Evolutionary conservation across 2,113 vertebrate species (phyloP).

Genomic region (Cyanoliseus patagonus): DNA sequence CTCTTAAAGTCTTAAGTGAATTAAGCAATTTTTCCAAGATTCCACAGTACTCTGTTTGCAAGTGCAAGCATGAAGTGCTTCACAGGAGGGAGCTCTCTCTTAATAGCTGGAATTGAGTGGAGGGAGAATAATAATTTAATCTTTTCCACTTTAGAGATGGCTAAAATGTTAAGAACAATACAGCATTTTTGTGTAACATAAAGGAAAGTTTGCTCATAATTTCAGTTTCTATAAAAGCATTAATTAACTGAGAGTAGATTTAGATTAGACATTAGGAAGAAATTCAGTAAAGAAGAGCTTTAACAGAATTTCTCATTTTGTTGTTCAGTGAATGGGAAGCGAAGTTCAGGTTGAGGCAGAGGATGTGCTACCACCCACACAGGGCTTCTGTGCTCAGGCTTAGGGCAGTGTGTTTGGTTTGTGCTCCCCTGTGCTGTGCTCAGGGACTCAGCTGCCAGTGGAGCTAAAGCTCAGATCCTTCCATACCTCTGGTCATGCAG

Average conservation of each 20-base stretch:
- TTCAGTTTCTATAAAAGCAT: neutral
- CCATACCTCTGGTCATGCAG: neutral
- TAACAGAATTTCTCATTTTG: neutral
- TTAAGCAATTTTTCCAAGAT: neutral
- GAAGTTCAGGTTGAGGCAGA: neutral
- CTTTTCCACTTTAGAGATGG: neutral
- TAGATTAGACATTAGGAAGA: neutral
- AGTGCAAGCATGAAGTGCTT: neutral
- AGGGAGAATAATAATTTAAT: neutral
- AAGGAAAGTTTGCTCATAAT: neutral
- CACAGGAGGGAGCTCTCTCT: constrained; percentile 34
- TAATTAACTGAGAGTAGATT: neutral
- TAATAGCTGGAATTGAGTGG: neutral
- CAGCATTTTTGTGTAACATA: neutral
- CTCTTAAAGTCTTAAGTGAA: neutral
- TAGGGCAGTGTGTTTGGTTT: neutral
- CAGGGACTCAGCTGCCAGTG: neutral
- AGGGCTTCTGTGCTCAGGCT: neutral
- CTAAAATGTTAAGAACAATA: neutral
- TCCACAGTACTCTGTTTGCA: neutral
- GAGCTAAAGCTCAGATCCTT: neutral
- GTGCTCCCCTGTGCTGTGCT: too few species aligned
- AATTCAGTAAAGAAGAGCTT: neutral
- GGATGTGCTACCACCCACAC: neutral
- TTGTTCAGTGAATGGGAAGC: neutral